Conservation (phyloP, 2,113 vertebrate species). For the Tautogolabrus adspersus region DNA sequence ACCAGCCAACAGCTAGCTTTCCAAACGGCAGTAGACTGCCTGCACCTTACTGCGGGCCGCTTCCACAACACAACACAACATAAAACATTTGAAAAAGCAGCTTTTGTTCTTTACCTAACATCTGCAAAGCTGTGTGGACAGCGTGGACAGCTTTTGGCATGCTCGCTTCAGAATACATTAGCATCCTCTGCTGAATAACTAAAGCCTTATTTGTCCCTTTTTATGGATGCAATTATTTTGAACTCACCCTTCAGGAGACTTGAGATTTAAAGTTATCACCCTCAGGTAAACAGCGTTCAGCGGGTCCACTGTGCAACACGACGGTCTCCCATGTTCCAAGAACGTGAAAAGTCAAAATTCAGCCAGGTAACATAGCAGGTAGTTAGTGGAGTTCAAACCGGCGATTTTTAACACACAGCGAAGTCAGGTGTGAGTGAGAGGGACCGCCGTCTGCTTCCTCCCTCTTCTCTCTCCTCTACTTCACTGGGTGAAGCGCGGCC, state of each 20-base stretch:
- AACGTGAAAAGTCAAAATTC: slow-evolving; percentile 9
- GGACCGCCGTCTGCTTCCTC: slow-evolving; percentile 21
- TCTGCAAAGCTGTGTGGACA: slow-evolving; percentile 12
- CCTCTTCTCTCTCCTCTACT: slow-evolving; percentile 52
- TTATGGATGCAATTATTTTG: background rate
- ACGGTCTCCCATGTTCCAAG: slow-evolving; percentile 18
- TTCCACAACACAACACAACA: background rate
- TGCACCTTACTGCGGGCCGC: slow-evolving; percentile 31
- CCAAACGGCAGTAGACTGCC: slow-evolving; percentile 28
- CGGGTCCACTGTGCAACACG: slow-evolving; percentile 20
- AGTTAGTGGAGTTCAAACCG: slow-evolving; percentile 43
- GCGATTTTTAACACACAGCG: background rate
- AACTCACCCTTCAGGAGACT: slow-evolving; percentile 66
- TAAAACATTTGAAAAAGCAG: slow-evolving; percentile 2
- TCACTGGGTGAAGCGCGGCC: slow-evolving; percentile 80
- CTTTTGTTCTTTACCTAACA: background rate
- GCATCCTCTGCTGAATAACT: slow-evolving; percentile 9
- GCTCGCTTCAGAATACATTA: slow-evolving; percentile 39
- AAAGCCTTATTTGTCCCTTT: background rate
- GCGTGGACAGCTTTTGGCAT: background rate
- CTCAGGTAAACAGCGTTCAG: slow-evolving; percentile 19
- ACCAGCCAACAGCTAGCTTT: slow-evolving; percentile 43
- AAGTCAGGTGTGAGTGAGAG: slow-evolving; percentile 37
- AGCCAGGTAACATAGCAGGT: background rate
- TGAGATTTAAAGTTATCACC: slow-evolving; percentile 61